Evolutionary conservation across 2,113 vertebrate genomes (phyloP).

Genomic region (Macquaria australasica): DNA sequence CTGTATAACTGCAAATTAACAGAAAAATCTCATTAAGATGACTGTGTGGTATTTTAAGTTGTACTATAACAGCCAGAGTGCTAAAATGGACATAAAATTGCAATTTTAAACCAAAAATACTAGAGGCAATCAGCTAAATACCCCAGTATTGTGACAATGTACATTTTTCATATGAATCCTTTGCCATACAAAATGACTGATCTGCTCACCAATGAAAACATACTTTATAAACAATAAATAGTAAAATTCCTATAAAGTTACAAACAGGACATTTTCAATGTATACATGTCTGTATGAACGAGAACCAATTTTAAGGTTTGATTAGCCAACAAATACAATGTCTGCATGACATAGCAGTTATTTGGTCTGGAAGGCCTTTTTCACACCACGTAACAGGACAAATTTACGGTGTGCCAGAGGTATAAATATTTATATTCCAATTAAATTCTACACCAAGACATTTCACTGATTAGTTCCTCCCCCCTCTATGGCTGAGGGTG

Average conservation of each 20-base stretch:
- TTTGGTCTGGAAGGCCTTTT: neutral
- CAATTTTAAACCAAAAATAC: neutral
- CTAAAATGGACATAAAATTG: neutral
- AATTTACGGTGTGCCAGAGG: conserved; percentile 26
- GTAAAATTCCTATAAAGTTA: neutral
- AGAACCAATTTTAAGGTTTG: neutral
- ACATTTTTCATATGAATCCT: neutral
- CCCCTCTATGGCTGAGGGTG: neutral
- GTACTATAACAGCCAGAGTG: conserved; percentile 11
- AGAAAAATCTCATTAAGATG: conserved; percentile 41
- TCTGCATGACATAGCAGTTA: neutral
- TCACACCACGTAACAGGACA: neutral
- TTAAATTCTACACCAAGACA: conserved; percentile 47
- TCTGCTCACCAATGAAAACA: neutral
- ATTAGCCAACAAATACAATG: neutral
- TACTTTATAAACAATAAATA: neutral
- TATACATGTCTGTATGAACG: neutral
- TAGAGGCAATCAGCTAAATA: neutral
- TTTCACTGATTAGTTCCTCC: conserved; percentile 51
- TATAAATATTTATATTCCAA: conserved; percentile 54
- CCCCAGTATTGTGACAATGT: neutral
- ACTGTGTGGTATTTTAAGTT: conserved; percentile 39
- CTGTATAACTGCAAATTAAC: conserved; percentile 39
- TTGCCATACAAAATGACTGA: neutral
- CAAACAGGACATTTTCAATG: neutral